Percentiles rank a stretch among this genome's conserved stretches.
Conservation (phyloP, 1,140 invertebrate species). For the Coenobita brevimanus region DNA sequence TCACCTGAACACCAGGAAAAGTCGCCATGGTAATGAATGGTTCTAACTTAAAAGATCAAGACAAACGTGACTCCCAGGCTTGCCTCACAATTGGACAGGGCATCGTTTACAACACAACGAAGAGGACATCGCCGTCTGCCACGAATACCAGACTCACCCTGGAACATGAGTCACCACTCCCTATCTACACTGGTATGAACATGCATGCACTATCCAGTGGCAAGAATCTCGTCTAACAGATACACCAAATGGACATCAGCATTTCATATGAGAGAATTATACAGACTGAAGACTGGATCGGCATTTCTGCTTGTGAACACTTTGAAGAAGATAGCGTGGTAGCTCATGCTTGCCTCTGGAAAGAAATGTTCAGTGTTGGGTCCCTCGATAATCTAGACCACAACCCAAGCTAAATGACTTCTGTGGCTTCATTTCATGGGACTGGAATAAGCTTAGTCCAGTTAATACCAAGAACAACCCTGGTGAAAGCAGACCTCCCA, state of each 20-base stretch:
- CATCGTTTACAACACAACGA: constrained; percentile 13
- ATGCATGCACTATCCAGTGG: constrained; percentile 17
- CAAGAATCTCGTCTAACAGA: constrained; percentile 20
- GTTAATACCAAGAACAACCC: neutral
- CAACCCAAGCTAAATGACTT: neutral
- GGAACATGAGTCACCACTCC: constrained; percentile 24
- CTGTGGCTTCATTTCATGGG: constrained; percentile 8
- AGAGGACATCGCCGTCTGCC: neutral
- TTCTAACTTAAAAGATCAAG: constrained; percentile 27
- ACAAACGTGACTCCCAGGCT: constrained; percentile 24
- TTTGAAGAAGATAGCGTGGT: constrained; percentile 16
- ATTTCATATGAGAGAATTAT: constrained; percentile 24
- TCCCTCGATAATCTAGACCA: constrained; percentile 20
- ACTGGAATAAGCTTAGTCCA: constrained; percentile 24
- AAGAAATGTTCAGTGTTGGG: neutral
- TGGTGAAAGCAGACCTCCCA: neutral
- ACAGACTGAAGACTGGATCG: neutral
- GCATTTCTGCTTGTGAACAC: neutral
- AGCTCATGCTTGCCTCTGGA: neutral
- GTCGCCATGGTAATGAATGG: constrained; percentile 40
- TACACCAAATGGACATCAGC: neutral
- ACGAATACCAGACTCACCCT: constrained; percentile 14
- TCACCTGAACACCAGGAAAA: neutral
- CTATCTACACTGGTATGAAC: constrained; percentile 41
- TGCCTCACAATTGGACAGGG: constrained; percentile 34